Base-by-base conservation (phyloP, 2,888 invertebrate genomes). In the Noctua pronuba region DNA sequence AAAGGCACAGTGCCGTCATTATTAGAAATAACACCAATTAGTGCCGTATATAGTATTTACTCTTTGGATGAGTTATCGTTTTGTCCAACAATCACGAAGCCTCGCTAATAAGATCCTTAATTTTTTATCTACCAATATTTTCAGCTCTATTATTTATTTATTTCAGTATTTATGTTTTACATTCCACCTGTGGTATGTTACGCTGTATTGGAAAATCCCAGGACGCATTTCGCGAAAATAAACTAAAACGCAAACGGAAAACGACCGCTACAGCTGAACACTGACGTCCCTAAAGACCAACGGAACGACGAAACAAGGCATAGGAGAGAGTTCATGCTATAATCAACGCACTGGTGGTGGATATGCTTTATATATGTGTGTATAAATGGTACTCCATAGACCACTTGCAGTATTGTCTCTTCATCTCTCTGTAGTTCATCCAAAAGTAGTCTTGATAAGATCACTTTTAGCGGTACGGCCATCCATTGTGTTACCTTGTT, bases 241-340 rank as follows among this genome's bases (percentile, higher is more conserved):
- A 69, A 71, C 55, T 58, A 77, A 62, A 77, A 78, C 21, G 16
- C 66, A 70, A 70, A 16, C 31, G 18, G 55, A 21, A 62, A 82
- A 70, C 44, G 71, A 78, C 71, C 77, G 44, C 77, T 52, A 66
- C 38, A 62, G 16, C 52, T 67, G 52, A 62, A 67, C 52, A 46
- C 46, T 58, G 60, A 5, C 16, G 31, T 80, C 77, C 82, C 76
- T 10, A 24, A 21, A 41, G 76, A 76, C 52, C 38, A 49, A 73
- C 38, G 46, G 21, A 44, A 38, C 38, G 35, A 58, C 31, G 70
- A 67, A 76, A 76, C 46, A 76, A 55, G 66, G 41, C 38, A 49
- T 38, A 13, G 8, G 44, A 60, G 44, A 60, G 44, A 82, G 21
- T n/a, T 52, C 38, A 46, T 24, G n/a, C 46, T 41, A 24, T 76